Evolutionary conservation across 2,113 vertebrate species (phyloP).

Genomic region (Hipposideros armiger): DNA sequence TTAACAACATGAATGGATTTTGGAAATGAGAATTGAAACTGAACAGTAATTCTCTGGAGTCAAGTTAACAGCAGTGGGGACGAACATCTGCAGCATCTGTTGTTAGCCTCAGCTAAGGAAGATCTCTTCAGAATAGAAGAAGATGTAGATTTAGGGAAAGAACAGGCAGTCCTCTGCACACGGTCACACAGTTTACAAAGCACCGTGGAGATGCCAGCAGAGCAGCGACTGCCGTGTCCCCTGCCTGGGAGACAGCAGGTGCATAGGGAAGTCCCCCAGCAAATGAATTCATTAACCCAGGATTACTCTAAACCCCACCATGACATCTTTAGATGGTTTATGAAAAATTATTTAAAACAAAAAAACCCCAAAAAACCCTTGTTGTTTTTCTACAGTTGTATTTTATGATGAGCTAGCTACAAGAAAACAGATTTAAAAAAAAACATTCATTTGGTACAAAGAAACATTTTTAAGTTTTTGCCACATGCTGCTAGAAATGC

Average conservation of each 20-base stretch:
- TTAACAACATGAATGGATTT: not conserved
- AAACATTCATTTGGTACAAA: not conserved
- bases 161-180: not conserved
- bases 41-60: constrained; percentile 39
- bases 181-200: not conserved
- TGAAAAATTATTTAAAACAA: not conserved
- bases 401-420: not conserved
- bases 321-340: not conserved
- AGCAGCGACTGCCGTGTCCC: not conserved
- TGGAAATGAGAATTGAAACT: constrained; percentile 50
- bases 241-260: not conserved
- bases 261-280: accelerated
- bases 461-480: not conserved
- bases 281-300: not conserved
- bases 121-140: not conserved
- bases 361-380: not conserved
- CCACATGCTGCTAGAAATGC: not conserved
- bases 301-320: not conserved
- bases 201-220: not conserved
- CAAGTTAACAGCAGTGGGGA: constrained; percentile 18
- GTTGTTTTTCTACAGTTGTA: not conserved
- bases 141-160: not conserved
- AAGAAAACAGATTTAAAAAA: not conserved
- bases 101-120: constrained; percentile 48
- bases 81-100: constrained; percentile 32